Base-by-base conservation (phyloP, 1,140 invertebrate species). In the Latrodectus geometricus region DNA sequence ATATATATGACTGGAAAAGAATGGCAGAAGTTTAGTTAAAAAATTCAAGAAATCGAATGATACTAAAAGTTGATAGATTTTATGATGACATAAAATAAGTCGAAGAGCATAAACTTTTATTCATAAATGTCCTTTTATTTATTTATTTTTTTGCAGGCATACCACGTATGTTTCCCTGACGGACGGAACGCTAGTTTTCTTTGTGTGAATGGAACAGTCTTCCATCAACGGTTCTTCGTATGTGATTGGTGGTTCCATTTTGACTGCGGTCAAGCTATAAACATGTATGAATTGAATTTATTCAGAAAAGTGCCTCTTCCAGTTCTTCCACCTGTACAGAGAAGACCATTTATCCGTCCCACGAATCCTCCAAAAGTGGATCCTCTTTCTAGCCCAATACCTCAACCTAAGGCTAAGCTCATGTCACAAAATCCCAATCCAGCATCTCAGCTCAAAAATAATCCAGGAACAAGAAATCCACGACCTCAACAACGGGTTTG, bases 241-340 rank as follows among this genome's bases (percentile, higher is more conserved):
- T 87, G 86, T 50, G 85, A 87, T 82, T 82, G 87, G 87, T 88
- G 87, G 87, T 86, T 86, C 17, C 82, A 86, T 68, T 88, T 81
- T 48, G 68, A 88, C 17, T 88, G 87, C 48, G 54, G 35, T 0
- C n/a, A 69, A 23, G 82, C 82, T 9, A 76, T 83, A 21, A 70
- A 61, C 17, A 21, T 86, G 9, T 88, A 88, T 35, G 70, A 86
- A 20, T 20, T 86, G 9, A 88, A 88, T 65, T 54, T 88, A 15
- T 85, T 56, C 72, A 66, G 80, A 17, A 88, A 81, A 61, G 52
- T 82, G 12, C 87, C 87, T 0, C 56, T 88, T 17, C 87, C 87
- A 8, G 82, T 86, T 35, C 35, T 88, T 0, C 66, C 66, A 8
- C 87, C 80, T 14, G 54, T 69, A 11, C 72, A 15, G 4, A 78